Evolutionary conservation across 2,888 invertebrate species (phyloP).

Genomic region (Troides aeacus): DNA sequence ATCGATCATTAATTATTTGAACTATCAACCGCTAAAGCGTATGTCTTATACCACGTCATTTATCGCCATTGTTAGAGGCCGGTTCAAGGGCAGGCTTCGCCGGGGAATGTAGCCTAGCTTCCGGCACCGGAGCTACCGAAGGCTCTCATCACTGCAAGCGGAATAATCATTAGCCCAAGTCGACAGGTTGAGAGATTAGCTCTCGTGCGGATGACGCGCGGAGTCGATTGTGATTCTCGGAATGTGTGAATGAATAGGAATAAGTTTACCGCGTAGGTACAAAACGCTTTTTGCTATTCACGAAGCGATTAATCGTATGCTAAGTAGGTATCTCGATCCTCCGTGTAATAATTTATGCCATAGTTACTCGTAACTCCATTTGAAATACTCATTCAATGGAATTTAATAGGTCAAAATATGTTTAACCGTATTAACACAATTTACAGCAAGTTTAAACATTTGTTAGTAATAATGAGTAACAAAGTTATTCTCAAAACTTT

Average conservation of each 20-base stretch:
- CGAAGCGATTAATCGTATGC: conserved; percentile 19
- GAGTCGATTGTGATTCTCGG: conserved; percentile 27
- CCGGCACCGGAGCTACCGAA: conserved; percentile 46
- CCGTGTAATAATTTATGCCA: conserved; percentile 13
- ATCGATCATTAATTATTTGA: no score
- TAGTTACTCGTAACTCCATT: neutral
- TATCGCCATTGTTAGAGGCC: conserved; percentile 45
- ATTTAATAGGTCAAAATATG: neutral
- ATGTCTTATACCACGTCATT: conserved; percentile 33
- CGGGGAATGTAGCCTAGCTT: conserved; percentile 68
- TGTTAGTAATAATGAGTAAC: no score
- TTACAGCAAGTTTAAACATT: no score
- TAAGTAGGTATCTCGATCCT: conserved; percentile 15
- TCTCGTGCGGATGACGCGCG: conserved; percentile 22
- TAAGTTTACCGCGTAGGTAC: conserved; percentile 20
- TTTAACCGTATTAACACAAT: neutral
- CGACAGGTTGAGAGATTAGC: conserved; percentile 34
- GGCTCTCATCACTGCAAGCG: conserved; percentile 37
- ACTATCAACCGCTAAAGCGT: conserved; percentile 31
- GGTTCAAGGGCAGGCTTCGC: conserved; percentile 65
- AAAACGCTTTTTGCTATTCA: conserved; percentile 21
- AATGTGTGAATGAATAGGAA: conserved; percentile 20
- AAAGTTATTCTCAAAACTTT: no score
- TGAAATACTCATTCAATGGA: neutral
- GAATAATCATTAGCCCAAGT: conserved; percentile 49